Conservation (phyloP, 2,888 invertebrate genomes). For the Acleris sparsana region DNA sequence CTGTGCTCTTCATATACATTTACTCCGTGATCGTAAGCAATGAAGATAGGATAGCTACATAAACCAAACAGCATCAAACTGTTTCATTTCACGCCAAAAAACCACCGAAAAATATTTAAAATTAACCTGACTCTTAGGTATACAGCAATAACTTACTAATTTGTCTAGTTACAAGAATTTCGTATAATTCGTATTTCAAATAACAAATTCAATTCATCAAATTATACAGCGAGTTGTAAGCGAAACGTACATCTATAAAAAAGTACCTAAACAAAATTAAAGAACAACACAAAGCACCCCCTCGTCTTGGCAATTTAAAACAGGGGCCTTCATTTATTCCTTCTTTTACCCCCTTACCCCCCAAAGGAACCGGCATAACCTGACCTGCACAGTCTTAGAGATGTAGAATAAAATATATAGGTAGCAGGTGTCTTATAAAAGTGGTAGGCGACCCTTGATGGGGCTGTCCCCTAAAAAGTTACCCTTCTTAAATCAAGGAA, state of each 20-base stretch:
- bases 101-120: too few species aligned
- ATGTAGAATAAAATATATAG: slow-evolving; percentile 30
- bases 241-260: slow-evolving; percentile 37
- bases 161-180: too few species aligned
- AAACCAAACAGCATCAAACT: too few species aligned
- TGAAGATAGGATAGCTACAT: too few species aligned
- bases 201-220: not conserved
- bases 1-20: too few species aligned
- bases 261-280: slow-evolving; percentile 56
- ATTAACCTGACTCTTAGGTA: too few species aligned
- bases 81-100: too few species aligned
- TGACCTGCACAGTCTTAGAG: slow-evolving; percentile 42
- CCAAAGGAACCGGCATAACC: slow-evolving; percentile 46
- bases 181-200: not conserved
- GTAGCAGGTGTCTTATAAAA: slow-evolving; percentile 48
- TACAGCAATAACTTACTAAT: too few species aligned
- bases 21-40: too few species aligned
- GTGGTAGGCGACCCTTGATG: slow-evolving; percentile 49
- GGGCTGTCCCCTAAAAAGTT: slow-evolving; percentile 66
- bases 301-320: slow-evolving; percentile 72
- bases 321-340: slow-evolving; percentile 71
- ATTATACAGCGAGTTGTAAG: not conserved
- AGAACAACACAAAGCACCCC: slow-evolving; percentile 55
- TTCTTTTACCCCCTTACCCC: slow-evolving; percentile 61
- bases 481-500: slow-evolving; percentile 63